Percentiles rank a stretch among this genome's conserved stretches.
These are phyloP conservation scores for Ailurus styani DNA, from an alignment of 2,113 vertebrate species.

Conservation along the genomic window DNA sequence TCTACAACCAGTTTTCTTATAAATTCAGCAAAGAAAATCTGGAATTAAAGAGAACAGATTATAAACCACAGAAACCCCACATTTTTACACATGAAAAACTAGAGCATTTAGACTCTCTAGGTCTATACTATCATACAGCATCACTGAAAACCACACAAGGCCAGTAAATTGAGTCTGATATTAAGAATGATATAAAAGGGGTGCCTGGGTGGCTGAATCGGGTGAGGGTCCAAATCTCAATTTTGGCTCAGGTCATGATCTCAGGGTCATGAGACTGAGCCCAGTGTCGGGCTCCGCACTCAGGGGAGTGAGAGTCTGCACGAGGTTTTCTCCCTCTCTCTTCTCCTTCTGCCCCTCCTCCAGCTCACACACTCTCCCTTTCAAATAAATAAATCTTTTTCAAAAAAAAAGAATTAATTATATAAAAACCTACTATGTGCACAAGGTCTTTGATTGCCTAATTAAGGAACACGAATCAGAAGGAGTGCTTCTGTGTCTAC, in stretches of 20 bases:
- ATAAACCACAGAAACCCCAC: background rate
- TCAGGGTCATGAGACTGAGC: background rate
- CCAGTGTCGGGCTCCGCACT: background rate
- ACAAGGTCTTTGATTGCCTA: background rate
- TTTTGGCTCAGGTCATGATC: background rate
- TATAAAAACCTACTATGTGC: background rate
- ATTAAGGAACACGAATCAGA: background rate
- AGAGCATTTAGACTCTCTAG: background rate
- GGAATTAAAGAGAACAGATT: background rate
- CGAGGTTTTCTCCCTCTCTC: background rate
- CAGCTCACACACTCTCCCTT: background rate
- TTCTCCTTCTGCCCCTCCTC: background rate
- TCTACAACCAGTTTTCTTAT: background rate
- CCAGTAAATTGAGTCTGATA: background rate
- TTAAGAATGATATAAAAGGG: background rate
- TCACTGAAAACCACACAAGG: background rate
- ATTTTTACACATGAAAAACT: background rate
- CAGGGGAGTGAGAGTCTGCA: background rate
- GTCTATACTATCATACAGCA: background rate
- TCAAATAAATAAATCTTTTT: background rate
- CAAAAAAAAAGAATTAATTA: background rate
- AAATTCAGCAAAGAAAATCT: background rate
- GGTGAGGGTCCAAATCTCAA: background rate
- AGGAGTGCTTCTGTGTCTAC: background rate
- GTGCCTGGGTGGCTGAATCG: background rate